Base-by-base conservation (phyloP, 92 coral and sea anemone species). In the Siderastrea radians region DNA sequence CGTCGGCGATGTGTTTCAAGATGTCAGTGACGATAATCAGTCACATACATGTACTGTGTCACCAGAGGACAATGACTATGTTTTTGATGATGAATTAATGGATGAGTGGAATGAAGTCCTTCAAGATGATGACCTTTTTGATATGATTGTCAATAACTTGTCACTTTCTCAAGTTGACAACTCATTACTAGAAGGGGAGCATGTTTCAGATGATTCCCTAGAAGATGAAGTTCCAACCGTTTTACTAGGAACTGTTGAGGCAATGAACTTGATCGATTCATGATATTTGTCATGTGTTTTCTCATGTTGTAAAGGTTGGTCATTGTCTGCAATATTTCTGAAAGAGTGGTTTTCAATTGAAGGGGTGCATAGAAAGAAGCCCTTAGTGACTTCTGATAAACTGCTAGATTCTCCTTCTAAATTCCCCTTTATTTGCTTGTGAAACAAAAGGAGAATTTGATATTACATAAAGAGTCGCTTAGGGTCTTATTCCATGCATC, bases 91-190 rank as follows among this genome's bases (percentile, higher is more conserved):
- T 60, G 95, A 93, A 26, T 86, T 93, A 44, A 83, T 86, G 53
- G 93, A 90, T 77, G 95, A 93, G 61, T 90, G 91, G 94, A 62
- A 74, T 86, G 86, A 93, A 43, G 65, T 93, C 63, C 77, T 93
- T 60, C 95, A 90, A 60, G 95, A 93, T 86, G 86, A 90, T 86
- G 93, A 26, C 38, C 38, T 26, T 26, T 26, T 26, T 26, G 38
- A 26, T 26, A 26, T 26, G 38, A 26, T 26, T 15, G 45, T 49
- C 13, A 77, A 73, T 61, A 72, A 48, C 17, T 38, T 76, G n/a
- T 76, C 68, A 60, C 58, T 76, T 51, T 76, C 81, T 50, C 67
- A 81, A 59, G 16, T 81, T 19, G 65, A 81, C 49, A 72, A 26
- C n/a, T 81, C 86, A 46, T 26, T 81, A 14, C 46, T 81, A 52